Base-by-base conservation (phyloP, 2,888 invertebrate genomes). In the Rapana venosa region DNA sequence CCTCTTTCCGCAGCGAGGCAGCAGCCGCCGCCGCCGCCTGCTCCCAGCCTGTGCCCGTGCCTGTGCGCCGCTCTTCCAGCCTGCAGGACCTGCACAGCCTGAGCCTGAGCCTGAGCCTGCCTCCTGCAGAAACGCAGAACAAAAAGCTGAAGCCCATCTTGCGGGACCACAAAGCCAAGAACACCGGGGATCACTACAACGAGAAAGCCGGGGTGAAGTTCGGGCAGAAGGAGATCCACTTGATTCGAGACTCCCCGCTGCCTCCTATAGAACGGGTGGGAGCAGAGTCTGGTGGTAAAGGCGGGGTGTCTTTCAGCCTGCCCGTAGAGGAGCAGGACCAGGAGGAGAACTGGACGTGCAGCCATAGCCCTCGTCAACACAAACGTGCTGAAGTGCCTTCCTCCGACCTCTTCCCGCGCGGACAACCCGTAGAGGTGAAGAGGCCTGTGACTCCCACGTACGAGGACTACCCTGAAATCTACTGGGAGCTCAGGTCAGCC, bases 401-500 rank as follows among this genome's bases (percentile, higher is more conserved):
- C 17, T 47, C 81, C 5, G 88, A 77, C 56, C 30, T 88, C 81
- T 88, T 88, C 61, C 88, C 88, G 8, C 79, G 88, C 13, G 81
- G 81, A 26, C 79, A 61, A 35, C 81, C 81, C 0, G 79, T 81
- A 22, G 81, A 70, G n/a, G 81, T 81, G 81, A 35, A 77, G 56
- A 58, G 74, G n/a, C 83, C 90, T 8, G 88, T 47, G 8, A 90
- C 88, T 8, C 90, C 61, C 13, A 85, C 88, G 1, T 85, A 89
- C 85, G 77, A 85, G 22, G 89, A 89, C 85, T 89, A 89, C 35
- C 89, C 89, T 11, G 85, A 84, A 22, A 85, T 85, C n/a, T 92
- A 92, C 87, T 92, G 92, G 92, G 90, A 92, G 74, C 85, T 92
- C 22, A 81, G 92, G 30, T 89, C 90, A 0, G 85, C 88, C 30